These are phyloP conservation scores for Procavia capensis DNA, from an alignment of 2,113 vertebrate genomes.

Conservation along the genomic window DNA sequence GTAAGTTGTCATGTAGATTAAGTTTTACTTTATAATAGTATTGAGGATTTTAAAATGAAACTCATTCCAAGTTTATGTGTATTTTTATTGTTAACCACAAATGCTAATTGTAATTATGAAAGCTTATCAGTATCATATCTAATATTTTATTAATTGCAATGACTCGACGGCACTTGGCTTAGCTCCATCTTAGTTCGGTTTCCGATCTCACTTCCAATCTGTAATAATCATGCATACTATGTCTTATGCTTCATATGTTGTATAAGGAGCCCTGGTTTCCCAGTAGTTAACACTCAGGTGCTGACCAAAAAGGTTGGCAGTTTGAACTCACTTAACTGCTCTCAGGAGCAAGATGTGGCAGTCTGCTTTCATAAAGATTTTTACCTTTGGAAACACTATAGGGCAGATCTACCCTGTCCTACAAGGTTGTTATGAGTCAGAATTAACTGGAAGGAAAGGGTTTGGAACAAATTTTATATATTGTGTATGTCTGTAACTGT, in stretches of 20 bases:
- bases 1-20: conserved; percentile 83
- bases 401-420: not conserved
- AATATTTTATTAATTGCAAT: not conserved
- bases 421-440: not conserved
- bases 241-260: not conserved
- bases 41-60: conserved; percentile 3
- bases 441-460: not conserved
- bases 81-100: not conserved
- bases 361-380: not conserved
- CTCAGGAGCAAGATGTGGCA: not conserved
- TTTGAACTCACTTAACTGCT: not conserved
- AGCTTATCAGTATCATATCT: not conserved
- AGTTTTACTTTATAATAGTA: not conserved
- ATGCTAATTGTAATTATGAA: conserved; percentile 17
- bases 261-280: not conserved
- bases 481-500: not conserved
- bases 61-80: not conserved
- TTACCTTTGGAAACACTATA: not conserved
- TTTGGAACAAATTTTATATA: too few relatives aligned
- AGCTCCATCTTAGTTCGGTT: not conserved
- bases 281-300: not conserved
- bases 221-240: not conserved
- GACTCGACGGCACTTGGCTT: too few relatives aligned
- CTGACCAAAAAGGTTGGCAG: not conserved
- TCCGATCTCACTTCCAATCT: not conserved